Base-by-base conservation (phyloP, 2,888 invertebrate genomes). In the Tuberolachnus salignus region DNA sequence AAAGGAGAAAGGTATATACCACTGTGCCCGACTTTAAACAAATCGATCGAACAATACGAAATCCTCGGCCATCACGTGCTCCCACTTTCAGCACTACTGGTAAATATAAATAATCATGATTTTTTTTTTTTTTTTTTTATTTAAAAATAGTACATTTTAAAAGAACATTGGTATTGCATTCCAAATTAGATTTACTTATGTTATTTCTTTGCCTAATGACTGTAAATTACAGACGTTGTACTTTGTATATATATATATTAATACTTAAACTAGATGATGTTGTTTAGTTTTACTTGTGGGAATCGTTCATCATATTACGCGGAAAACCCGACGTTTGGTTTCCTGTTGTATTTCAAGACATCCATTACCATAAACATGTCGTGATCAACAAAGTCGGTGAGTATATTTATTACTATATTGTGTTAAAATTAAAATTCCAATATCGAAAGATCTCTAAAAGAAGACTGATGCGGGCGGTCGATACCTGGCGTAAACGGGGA, bases 1-100 rank as follows among this genome's bases (percentile, higher is more conserved):
- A 74, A 10, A 64, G 74, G 74, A n/a, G 74, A 74, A 23, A 74
- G 74, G 10, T 23, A n/a, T 2, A 55, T 74, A n/a, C 64, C 74
- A 26, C n/a, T 64, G 1, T 64, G 53, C 0, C 74, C 74, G 11
- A n/a, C n/a, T 16, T 44, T 13, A 23, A 74, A 74, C 13, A 55
- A 42, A 64, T 74, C 53, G 10, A 64, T 74, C 1, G 74, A 74
- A 55, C 44, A 74, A 13, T 74, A 74, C 9, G 64, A 64, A 74
- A 64, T 74, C 44, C 44, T 55, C 10, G 74, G 74, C 2, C 64
- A 13, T 3, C 74, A 74, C 26, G 44, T 74, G 23, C 13, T 74
- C 9, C 74, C 74, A 3, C 44, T 74, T 11, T 74, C 74, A 9
- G 64, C 74, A 13, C n/a, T 74, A 23, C 55, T 74, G 64, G 74